phyloP scores from a whole-genome alignment of 2,797 vertebrate genomes.

The Anisognathus igniventris region DNA sequence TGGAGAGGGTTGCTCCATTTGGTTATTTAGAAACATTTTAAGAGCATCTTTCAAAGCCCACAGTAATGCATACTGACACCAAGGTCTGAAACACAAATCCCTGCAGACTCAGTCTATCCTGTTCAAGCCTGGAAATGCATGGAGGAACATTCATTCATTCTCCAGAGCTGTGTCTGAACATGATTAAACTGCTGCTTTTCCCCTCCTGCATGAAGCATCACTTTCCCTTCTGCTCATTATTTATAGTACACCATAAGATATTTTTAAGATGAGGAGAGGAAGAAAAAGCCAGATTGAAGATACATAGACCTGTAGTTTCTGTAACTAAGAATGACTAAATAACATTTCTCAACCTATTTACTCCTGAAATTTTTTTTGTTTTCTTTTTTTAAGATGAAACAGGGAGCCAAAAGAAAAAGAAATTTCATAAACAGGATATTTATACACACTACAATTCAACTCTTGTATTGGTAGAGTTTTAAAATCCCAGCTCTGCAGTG shows the following conservation, averaged over 20 bases:
- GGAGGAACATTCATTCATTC: neutral
- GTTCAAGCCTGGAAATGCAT: neutral
- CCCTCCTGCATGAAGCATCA: neutral
- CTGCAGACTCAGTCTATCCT: neutral
- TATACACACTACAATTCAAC: neutral
- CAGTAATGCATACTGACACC: slow-evolving; percentile 13
- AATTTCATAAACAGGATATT: neutral
- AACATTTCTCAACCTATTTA: slow-evolving; percentile 14
- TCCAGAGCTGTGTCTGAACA: neutral
- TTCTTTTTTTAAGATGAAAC: neutral
- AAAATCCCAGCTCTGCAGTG: neutral
- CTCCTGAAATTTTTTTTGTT: neutral
- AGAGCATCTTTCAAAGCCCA: slow-evolving; percentile 36
- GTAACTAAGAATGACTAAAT: slow-evolving; percentile 4
- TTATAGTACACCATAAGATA: slow-evolving; percentile 59
- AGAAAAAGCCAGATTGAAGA: slow-evolving; percentile 42
- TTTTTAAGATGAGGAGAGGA: slow-evolving; percentile 59
- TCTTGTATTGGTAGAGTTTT: neutral
- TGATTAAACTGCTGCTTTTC: slow-evolving; percentile 26
- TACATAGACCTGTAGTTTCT: slow-evolving; percentile 10
- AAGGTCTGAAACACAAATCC: slow-evolving; percentile 25
- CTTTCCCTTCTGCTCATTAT: slow-evolving; percentile 56
- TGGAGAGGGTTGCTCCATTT: neutral
- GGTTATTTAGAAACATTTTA: slow-evolving; percentile 39
- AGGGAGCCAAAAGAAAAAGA: neutral